phyloP scores from a whole-genome alignment of 2,113 vertebrate genomes.

The Raphicerus campestris region DNA sequence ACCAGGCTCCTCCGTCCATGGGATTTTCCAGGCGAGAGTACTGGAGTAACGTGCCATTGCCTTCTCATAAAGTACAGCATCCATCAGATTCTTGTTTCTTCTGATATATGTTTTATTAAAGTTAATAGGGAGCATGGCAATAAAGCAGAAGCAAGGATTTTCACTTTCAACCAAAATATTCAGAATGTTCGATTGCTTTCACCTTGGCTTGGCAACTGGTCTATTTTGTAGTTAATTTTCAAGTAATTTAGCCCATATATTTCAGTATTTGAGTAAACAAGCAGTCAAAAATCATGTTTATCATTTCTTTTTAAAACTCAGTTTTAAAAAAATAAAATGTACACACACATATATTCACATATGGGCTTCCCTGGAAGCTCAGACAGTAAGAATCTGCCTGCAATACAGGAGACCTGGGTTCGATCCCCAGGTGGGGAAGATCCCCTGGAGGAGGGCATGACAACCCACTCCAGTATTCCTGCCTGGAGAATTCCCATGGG shows the following conservation, averaged over 20 bases:
- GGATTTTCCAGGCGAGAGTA: no score
- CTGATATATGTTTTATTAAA: slow-evolving; percentile 71
- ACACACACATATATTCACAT: background rate
- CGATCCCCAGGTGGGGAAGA: background rate
- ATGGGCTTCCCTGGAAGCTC: background rate
- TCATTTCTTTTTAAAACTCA: slow-evolving; percentile 20
- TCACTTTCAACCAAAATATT: slow-evolving; percentile 63
- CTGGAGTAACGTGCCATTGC: no score
- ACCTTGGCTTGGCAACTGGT: slow-evolving; percentile 37
- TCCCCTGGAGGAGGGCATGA: background rate
- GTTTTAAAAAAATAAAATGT: background rate
- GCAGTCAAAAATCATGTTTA: background rate
- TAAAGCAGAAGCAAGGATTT: background rate
- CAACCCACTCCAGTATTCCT: background rate
- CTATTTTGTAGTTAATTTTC: slow-evolving; percentile 26
- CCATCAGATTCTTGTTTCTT: slow-evolving; percentile 56
- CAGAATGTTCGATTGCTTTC: slow-evolving; percentile 27
- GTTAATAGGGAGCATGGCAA: slow-evolving; percentile 43
- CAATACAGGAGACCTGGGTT: background rate
- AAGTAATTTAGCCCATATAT: background rate
- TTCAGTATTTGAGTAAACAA: background rate
- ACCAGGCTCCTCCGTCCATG: no score
- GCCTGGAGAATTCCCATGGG: background rate
- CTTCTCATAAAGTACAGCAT: background rate
- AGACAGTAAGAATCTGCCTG: background rate